Evolutionary conservation across 2,888 invertebrate species (phyloP), one percentile per base, ranked within the genome.

Genomic region (Euplexia lucipara): DNA sequence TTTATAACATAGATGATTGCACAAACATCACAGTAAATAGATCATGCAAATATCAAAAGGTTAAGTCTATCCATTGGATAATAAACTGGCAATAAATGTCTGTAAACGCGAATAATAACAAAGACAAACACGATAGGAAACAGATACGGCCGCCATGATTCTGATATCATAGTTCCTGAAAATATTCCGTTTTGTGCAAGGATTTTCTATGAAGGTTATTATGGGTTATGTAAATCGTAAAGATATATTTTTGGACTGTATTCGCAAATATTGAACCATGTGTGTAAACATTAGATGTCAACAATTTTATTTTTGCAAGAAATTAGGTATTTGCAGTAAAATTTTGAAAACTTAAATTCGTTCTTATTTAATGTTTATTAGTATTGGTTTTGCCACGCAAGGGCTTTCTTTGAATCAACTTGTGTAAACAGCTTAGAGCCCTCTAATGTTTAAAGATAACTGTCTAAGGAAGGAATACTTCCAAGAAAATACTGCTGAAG

Each of bases 11-110:
- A 3, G 5, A 5, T 26, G 26, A 26, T 26, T 62, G 70, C 42
- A 72, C 26, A 72, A 9, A 10, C 42, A 47, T 54, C 52, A 54
- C 34, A 72, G 41, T 47, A 78, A 54, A 73, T 72, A 73, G 45
- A 72, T 56, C 78, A 57, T 56, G 52, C 66, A 65, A 78, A 74
- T 72, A 77, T 35, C 54, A 47, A 56, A 65, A 57, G 60, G 67
- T 57, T 39, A 73, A 56, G 44, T 65, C n/a, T 12, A 14, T 39
- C 56, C 45, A 39, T 57, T n/a, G 6, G 42, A 59, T 68, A 39
- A 45, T 65, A 64, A 63, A 70, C 42, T 44, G 18, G 42, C 53
- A 42, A 53, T 78, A 79, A 77, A 79, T 12, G 66, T 77, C 64
- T n/a, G 47, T 18, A 41, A 51, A 66, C 48, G 26, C 70, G 67